phyloP scores from a whole-genome alignment of 2,113 vertebrate species.

The Ceyx melanurus region DNA sequence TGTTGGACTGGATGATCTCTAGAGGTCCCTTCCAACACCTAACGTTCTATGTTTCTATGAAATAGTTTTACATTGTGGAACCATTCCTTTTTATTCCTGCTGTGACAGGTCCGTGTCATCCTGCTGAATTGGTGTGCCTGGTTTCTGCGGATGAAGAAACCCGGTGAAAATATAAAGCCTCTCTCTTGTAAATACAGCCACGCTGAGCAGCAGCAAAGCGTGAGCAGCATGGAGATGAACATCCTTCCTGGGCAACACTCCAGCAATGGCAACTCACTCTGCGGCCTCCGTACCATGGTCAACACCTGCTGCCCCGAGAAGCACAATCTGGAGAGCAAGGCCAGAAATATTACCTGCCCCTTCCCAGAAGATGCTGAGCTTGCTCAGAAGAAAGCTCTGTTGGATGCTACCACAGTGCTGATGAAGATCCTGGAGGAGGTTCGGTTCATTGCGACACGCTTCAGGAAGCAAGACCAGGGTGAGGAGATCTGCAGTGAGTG shows the following conservation, averaged over 20 bases:
- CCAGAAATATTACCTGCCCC: slow-evolving; percentile 39
- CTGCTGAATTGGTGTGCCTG: slow-evolving; percentile 90
- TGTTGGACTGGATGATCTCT: too few species aligned
- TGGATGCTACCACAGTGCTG: slow-evolving; percentile 78
- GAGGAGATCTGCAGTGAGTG: slow-evolving; percentile 88
- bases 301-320: slow-evolving; percentile 76
- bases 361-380: slow-evolving; percentile 69
- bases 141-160: slow-evolving; percentile 91
- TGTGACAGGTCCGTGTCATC: slow-evolving; percentile 70
- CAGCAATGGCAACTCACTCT: slow-evolving; percentile 80
- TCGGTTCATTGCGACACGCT: slow-evolving; percentile 84
- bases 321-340: slow-evolving; percentile 74
- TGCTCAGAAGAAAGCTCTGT: slow-evolving; percentile 64
- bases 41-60: too few species aligned
- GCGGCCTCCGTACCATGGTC: slow-evolving; percentile 79
- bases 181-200: slow-evolving; percentile 77
- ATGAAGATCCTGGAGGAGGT: slow-evolving; percentile 86
- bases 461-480: slow-evolving; percentile 84
- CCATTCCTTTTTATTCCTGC: background rate
- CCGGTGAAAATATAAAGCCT: slow-evolving; percentile 78
- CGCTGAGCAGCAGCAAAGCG: slow-evolving; percentile 74
- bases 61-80: too few species aligned
- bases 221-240: slow-evolving; percentile 81
- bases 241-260: slow-evolving; percentile 75
- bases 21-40: too few species aligned